phyloP scores from a whole-genome alignment of 1,140 invertebrate species.

The Habropoda laboriosa region DNA sequence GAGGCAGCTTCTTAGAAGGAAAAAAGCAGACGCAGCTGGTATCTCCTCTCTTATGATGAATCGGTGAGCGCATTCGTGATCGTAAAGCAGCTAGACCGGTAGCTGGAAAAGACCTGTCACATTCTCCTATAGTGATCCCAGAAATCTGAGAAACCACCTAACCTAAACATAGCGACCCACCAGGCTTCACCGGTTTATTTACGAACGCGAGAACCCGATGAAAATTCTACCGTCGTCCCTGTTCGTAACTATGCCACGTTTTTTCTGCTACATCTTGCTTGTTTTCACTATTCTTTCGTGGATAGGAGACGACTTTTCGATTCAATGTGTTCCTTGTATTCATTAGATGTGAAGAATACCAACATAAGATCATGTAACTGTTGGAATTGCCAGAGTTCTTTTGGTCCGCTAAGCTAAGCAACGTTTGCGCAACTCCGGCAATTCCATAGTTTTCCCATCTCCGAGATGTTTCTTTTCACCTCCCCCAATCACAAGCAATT shows the following conservation, averaged over 20 bases:
- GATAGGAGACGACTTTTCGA: neutral
- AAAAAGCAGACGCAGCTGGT: too few relatives aligned
- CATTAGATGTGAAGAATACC: too few relatives aligned
- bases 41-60: neutral
- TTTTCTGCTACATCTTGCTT: neutral
- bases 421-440: too few relatives aligned
- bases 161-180: conserved; percentile 65
- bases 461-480: too few relatives aligned
- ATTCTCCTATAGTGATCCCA: conserved; percentile 53
- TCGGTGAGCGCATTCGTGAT: conserved; percentile 15
- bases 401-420: too few relatives aligned
- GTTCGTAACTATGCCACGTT: neutral
- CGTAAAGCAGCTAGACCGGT: conserved; percentile 28
- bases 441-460: too few relatives aligned
- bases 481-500: too few relatives aligned
- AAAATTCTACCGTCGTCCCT: conserved; percentile 38
- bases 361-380: neutral
- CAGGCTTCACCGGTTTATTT: conserved; percentile 60
- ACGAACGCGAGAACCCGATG: conserved; percentile 50
- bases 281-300: too few relatives aligned
- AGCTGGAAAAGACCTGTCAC: conserved; percentile 40
- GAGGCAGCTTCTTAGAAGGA: neutral
- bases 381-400: too few relatives aligned
- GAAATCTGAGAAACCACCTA: conserved; percentile 64
- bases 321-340: neutral